Evolutionary conservation across 2,888 invertebrate species (phyloP).

Genomic region (Protophormia terraenovae): DNA sequence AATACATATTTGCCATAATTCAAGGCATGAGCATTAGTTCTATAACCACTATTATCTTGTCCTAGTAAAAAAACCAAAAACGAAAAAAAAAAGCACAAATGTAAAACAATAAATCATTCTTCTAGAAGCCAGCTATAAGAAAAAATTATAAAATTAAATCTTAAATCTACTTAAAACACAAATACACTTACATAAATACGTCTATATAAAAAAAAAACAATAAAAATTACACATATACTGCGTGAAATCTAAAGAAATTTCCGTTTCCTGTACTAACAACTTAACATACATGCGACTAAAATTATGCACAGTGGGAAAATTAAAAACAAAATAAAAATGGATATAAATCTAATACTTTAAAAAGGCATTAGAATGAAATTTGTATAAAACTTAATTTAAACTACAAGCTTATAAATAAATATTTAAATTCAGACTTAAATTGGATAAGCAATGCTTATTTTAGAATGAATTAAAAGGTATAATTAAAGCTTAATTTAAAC

Average conservation of each 20-base stretch:
- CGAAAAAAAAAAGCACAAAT: conserved; percentile 11
- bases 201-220: not conserved
- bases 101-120: conserved; percentile 60
- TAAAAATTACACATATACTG: not conserved
- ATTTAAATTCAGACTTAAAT: too few relatives aligned
- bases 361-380: too few relatives aligned
- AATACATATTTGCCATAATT: not conserved
- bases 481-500: too few relatives aligned
- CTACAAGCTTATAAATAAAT: too few relatives aligned
- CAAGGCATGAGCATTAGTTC: conserved; percentile 9
- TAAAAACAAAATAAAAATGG: too few relatives aligned
- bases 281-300: not conserved
- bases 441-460: too few relatives aligned
- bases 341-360: too few relatives aligned
- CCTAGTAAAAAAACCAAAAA: not conserved
- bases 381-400: too few relatives aligned
- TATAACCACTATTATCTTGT: conserved; percentile 29
- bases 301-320: too few relatives aligned
- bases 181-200: not conserved
- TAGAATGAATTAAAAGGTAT: too few relatives aligned
- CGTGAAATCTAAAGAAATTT: conserved; percentile 7
- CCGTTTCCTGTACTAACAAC: conserved; percentile 25
- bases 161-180: conserved; percentile 17
- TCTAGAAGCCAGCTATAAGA: not conserved
- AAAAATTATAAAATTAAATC: conserved; percentile 36